Conservation (phyloP, 2,888 invertebrate genomes). For the Sphaerophoria taeniata region DNA sequence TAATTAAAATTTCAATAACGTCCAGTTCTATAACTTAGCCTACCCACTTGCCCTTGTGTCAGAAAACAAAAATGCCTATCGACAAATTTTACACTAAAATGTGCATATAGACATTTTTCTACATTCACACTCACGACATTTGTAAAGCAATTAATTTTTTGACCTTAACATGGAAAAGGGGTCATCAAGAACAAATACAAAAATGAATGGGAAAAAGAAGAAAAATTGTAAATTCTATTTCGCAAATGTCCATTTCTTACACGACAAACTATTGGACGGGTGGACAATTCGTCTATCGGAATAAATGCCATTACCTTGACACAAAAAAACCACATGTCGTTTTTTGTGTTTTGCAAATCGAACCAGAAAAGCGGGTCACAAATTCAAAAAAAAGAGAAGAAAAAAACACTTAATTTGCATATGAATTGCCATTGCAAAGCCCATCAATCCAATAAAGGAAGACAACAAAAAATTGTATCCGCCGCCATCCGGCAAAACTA, state of each 20-base stretch:
- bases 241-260: conserved; percentile 47
- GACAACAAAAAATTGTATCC: conserved; percentile 19
- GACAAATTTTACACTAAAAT: conserved; percentile 30
- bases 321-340: conserved; percentile 40
- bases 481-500: conserved; percentile 45
- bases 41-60: conserved; percentile 28
- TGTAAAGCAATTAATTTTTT: conserved; percentile 48
- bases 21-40: conserved; percentile 22
- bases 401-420: conserved; percentile 56
- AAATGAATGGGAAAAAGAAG: neutral
- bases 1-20: conserved; percentile 43
- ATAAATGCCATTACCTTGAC: conserved; percentile 59
- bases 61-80: conserved; percentile 20
- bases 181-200: neutral
- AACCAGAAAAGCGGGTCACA: conserved; percentile 44
- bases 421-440: conserved; percentile 52
- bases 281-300: neutral
- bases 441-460: conserved; percentile 58
- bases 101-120: conserved; percentile 3
- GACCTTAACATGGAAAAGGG: conserved; percentile 31
- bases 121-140: conserved; percentile 23
- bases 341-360: neutral
- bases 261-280: neutral
- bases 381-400: conserved; percentile 33
- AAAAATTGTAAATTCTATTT: neutral